These are phyloP conservation scores for Stenoptilia bipunctidactyla DNA, from an alignment of 2,888 invertebrate genomes.

Conservation along the genomic window DNA sequence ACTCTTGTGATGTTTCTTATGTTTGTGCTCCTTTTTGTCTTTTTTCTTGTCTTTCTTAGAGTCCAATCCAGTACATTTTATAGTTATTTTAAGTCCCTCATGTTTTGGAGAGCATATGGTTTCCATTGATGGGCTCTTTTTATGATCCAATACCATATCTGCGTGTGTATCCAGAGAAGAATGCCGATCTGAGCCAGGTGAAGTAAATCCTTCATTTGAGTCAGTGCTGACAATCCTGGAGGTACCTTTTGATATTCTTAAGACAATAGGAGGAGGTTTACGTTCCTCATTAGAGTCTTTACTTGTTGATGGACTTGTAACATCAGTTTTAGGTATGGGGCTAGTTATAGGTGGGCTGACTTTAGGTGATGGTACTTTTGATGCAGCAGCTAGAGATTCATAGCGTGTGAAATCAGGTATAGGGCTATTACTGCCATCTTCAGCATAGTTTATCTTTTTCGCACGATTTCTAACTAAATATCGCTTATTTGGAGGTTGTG, in stretches of 20 bases:
- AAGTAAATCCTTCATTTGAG: slow-evolving; percentile 73
- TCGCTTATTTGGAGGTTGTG: slow-evolving; percentile 62
- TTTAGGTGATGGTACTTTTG: slow-evolving; percentile 55
- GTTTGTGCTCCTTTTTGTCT: slow-evolving; percentile 67
- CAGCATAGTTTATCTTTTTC: slow-evolving; percentile 75
- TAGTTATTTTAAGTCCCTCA: slow-evolving; percentile 65
- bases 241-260: slow-evolving; percentile 86
- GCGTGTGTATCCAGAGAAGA: slow-evolving; percentile 59
- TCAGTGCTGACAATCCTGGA: slow-evolving; percentile 76
- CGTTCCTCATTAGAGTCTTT: slow-evolving; percentile 58
- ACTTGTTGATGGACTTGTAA: slow-evolving; percentile 57
- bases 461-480: slow-evolving; percentile 68
- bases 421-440: slow-evolving; percentile 70
- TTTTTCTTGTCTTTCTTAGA: slow-evolving; percentile 57
- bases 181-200: slow-evolving; percentile 64
- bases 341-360: slow-evolving; percentile 51
- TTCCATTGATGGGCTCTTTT: slow-evolving; percentile 54
- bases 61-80: slow-evolving; percentile 57
- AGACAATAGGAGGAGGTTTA: slow-evolving; percentile 85
- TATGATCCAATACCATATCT: slow-evolving; percentile 50
- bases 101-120: slow-evolving; percentile 62
- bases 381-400: slow-evolving; percentile 34
- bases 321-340: slow-evolving; percentile 46
- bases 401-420: slow-evolving; percentile 55
- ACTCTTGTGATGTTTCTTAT: slow-evolving; percentile 58